phyloP scores from a whole-genome alignment of 1,140 invertebrate genomes.

The Euwallacea fornicatus region DNA sequence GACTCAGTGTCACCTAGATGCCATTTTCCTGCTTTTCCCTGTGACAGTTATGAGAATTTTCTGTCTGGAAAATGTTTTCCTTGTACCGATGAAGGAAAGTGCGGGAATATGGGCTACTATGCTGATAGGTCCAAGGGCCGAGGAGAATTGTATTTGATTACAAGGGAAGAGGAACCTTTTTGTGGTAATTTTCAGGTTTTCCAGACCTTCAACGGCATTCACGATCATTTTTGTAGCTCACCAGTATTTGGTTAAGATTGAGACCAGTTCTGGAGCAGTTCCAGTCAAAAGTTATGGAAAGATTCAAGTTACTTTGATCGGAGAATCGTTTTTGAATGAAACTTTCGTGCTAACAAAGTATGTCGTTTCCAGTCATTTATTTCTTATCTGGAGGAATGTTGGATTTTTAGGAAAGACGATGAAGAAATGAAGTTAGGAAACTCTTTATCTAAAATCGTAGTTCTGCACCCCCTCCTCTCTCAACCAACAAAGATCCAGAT shows the following conservation, averaged over 20 bases:
- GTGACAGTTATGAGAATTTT: slow-evolving; percentile 83
- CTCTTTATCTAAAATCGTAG: slow-evolving; percentile 76
- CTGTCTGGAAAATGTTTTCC: slow-evolving; percentile 74
- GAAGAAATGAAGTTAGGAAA: slow-evolving; percentile 72
- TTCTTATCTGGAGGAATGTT: slow-evolving; percentile 13
- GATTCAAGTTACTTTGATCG: slow-evolving; percentile 79
- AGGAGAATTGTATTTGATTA: slow-evolving; percentile 82
- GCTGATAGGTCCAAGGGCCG: slow-evolving; percentile 78
- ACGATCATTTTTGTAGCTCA: slow-evolving; percentile 63
- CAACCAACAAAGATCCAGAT: slow-evolving; percentile 72
- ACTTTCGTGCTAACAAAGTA: slow-evolving; percentile 86
- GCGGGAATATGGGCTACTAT: slow-evolving; percentile 94
- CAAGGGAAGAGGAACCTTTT: slow-evolving; percentile 89
- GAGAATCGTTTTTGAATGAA: slow-evolving; percentile 81
- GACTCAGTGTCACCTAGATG: slow-evolving; percentile 89
- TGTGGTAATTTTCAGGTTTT: slow-evolving; percentile 65
- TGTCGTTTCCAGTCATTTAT: slow-evolving; percentile 19
- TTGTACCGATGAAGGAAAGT: slow-evolving; percentile 61
- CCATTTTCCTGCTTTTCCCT: slow-evolving; percentile 85
- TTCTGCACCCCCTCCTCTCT: slow-evolving; percentile 82
- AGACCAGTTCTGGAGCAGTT: slow-evolving; percentile 67
- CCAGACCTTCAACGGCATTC: no score
- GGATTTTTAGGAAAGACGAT: slow-evolving; percentile 68
- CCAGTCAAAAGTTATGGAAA: slow-evolving; percentile 76
- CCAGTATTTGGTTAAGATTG: slow-evolving; percentile 82